These are phyloP conservation scores for Actinia equina DNA, from an alignment of 64 coral and sea anemone species.

Conservation along the genomic window DNA sequence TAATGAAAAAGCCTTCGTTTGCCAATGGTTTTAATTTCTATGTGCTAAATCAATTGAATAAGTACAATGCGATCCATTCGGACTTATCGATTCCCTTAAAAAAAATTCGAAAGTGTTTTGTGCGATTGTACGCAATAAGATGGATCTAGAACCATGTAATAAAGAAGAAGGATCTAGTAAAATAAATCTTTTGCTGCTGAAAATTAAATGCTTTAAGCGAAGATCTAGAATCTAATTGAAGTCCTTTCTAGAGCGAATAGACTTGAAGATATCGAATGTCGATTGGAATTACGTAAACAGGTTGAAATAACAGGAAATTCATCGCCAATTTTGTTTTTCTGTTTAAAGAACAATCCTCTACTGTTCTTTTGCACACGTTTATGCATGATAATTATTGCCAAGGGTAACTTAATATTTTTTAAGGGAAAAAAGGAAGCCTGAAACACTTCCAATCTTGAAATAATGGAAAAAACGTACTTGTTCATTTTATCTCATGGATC, in stretches of 20 bases:
- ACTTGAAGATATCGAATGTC: background rate
- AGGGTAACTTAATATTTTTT: background rate
- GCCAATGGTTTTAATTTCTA: background rate
- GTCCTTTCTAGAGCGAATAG: background rate
- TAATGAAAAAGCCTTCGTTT: background rate
- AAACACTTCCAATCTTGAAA: background rate
- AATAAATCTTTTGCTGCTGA: background rate
- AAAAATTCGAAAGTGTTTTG: background rate
- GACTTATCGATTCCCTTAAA: background rate
- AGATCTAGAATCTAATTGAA: background rate
- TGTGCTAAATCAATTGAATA: too few species aligned
- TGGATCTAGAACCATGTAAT: background rate
- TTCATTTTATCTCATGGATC: too few species aligned
- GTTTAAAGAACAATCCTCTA: background rate
- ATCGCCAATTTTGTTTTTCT: background rate
- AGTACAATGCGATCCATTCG: background rate
- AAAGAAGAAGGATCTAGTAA: background rate
- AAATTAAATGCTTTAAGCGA: background rate
- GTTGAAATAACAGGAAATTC: conserved; percentile 15
- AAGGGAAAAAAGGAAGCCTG: background rate
- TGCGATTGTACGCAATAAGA: background rate
- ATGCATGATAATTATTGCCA: background rate
- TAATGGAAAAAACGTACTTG: background rate
- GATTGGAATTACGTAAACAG: conserved; percentile 3
- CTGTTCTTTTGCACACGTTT: background rate